Conservation (phyloP, 2,888 invertebrate genomes). For the Neoascia interrupta region DNA sequence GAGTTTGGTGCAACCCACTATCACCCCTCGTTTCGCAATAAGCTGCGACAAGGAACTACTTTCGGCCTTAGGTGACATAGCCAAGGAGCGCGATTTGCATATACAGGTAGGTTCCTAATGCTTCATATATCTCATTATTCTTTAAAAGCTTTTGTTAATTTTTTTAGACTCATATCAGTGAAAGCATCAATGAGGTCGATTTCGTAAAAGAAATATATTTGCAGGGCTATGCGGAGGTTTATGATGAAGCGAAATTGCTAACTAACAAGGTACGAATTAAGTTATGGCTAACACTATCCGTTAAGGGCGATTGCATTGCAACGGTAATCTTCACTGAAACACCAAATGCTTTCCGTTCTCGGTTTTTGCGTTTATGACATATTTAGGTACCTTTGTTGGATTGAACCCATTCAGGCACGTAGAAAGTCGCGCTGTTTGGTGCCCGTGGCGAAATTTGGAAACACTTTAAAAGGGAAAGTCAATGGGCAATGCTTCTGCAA, state of each 20-base stretch:
- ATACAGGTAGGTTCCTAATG: slow-evolving; percentile 85
- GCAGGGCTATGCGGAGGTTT: slow-evolving; percentile 87
- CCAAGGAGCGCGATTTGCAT: slow-evolving; percentile 84
- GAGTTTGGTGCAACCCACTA: slow-evolving; percentile 86
- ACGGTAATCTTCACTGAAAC: too few relatives aligned
- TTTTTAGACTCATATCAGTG: slow-evolving; percentile 90
- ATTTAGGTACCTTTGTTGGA: too few relatives aligned
- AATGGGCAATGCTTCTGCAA: too few relatives aligned
- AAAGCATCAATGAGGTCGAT: slow-evolving; percentile 87
- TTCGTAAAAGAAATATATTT: slow-evolving; percentile 82
- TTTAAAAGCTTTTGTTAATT: background rate
- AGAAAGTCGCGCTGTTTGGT: too few relatives aligned
- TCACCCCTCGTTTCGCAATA: slow-evolving; percentile 92
- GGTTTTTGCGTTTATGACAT: too few relatives aligned
- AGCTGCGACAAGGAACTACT: slow-evolving; percentile 88
- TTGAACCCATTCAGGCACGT: too few relatives aligned
- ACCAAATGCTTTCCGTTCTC: too few relatives aligned
- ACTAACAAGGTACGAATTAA: slow-evolving; percentile 84
- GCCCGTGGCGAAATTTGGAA: too few relatives aligned
- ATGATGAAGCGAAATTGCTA: slow-evolving; percentile 87
- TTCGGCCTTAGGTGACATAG: slow-evolving; percentile 84
- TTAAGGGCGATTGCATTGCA: too few relatives aligned
- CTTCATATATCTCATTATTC: too few relatives aligned
- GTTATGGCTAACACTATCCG: too few relatives aligned
- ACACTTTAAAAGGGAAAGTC: too few relatives aligned